phyloP scores from a whole-genome alignment of 1,140 invertebrate genomes.

The Pararge aegeria region DNA sequence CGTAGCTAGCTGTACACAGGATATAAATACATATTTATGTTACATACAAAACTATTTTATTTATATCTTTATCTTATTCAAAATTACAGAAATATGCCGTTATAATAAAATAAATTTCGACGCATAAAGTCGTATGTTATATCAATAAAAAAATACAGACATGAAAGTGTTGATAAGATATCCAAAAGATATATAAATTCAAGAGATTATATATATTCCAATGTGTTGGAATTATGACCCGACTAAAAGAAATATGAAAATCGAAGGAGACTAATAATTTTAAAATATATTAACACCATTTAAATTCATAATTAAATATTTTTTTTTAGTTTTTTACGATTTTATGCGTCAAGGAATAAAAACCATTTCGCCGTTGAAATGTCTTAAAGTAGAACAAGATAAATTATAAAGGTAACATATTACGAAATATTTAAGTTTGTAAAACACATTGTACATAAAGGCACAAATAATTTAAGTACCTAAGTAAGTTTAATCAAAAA shows the following conservation, averaged over 20 bases:
- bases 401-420: slow-evolving; percentile 28
- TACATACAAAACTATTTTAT: slow-evolving; percentile 32
- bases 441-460: slow-evolving; percentile 44
- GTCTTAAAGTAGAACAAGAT: slow-evolving; percentile 9
- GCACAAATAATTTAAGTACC: slow-evolving; percentile 72
- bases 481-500: slow-evolving; percentile 28
- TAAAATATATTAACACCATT: neutral
- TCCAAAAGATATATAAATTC: too few relatives aligned
- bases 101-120: neutral
- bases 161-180: too few relatives aligned
- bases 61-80: slow-evolving; percentile 9
- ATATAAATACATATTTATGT: slow-evolving; percentile 28
- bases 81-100: neutral
- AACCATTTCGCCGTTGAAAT: neutral
- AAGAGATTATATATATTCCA: too few relatives aligned
- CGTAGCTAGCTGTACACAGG: slow-evolving; percentile 9
- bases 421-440: neutral
- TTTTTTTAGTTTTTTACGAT: neutral
- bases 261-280: neutral
- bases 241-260: too few relatives aligned
- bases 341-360: neutral
- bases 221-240: too few relatives aligned
- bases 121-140: neutral
- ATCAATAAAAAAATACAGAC: neutral
- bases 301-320: neutral